Base-by-base conservation (phyloP, 2,797 vertebrate species). In the Pampus argenteus region DNA sequence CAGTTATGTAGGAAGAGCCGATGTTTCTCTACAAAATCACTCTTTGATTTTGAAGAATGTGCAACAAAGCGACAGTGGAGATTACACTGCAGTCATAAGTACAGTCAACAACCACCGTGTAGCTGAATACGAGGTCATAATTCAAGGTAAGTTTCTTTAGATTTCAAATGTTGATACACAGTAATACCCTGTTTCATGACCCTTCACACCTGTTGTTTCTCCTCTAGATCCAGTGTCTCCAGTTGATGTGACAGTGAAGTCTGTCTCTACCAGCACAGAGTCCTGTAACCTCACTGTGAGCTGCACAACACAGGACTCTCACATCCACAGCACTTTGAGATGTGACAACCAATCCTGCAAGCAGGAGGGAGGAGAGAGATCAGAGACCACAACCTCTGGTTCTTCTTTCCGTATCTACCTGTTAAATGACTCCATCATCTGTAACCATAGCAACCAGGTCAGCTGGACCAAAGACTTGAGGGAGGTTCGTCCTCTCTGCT, bases 391-490 rank as follows among this genome's bases (percentile, higher is more conserved):
- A 38, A 26, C 22, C 25, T 56, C 22, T 10, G 1, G 9, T 13
- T 23, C 36, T 0, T 1, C 29, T 34, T 3, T 91, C 2, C 10
- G 3, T 7, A 6, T 88, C 22, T 2, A 44, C 36, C 7, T 76
- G 2, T 14, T 9, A 0, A 9, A 79, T 3, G 6, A 9, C 18
- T 2, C 0, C 3, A 67, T 91, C 47, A 47, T 68, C 57, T 93
- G 91, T 78, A 83, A 84, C 76, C 76, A 91, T 15, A 90, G 84
- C 56, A 36, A 36, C 11, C 10, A 13, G 34, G 34, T 36, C 34
- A 36, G 34, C 34, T 4, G 34, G 34, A 36, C 11, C 10, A 4
- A 13, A 36, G 10, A 36, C 34, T 1, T 13, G 1, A 36, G 1
- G 34, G 11, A 36, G 34, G 13, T 36, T 13, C 11, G 4, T 10